Percentiles rank a stretch among this genome's conserved stretches.
phyloP scores from a whole-genome alignment of 2,797 vertebrate species.

The Rhincodon typus region DNA sequence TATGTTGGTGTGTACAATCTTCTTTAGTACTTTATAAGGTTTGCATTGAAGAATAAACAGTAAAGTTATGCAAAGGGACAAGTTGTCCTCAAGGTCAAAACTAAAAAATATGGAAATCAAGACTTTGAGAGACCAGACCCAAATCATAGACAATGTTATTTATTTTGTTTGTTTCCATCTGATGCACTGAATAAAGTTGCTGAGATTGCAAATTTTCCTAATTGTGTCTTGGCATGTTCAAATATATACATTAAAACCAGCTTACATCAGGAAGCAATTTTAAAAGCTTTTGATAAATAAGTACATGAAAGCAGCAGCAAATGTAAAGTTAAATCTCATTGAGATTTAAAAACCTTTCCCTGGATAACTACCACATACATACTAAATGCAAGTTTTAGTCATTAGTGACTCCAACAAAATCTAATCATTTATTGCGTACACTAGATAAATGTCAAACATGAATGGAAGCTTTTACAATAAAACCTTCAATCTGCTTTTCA shows the following conservation, averaged over 20 bases:
- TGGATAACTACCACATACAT: neutral
- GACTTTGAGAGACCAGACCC: neutral
- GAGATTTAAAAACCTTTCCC: slow-evolving; percentile 25
- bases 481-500: slow-evolving; percentile 35
- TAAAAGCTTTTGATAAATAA: neutral
- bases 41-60: neutral
- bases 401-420: slow-evolving; percentile 15
- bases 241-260: neutral
- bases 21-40: neutral
- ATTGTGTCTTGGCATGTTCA: neutral
- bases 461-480: slow-evolving; percentile 7
- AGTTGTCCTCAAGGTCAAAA: neutral
- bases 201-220: neutral
- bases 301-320: slow-evolving; percentile 26
- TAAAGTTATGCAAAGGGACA: neutral
- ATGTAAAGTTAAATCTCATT: slow-evolving; percentile 23
- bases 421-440: neutral
- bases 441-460: neutral
- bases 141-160: neutral
- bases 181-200: neutral
- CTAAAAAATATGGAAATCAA: slow-evolving; percentile 1
- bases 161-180: neutral
- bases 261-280: slow-evolving; percentile 12
- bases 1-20: neutral
- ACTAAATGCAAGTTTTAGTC: slow-evolving; percentile 10